Evolutionary conservation across 2,797 vertebrate genomes (phyloP).

Genomic region (Vespertilio murinus): DNA sequence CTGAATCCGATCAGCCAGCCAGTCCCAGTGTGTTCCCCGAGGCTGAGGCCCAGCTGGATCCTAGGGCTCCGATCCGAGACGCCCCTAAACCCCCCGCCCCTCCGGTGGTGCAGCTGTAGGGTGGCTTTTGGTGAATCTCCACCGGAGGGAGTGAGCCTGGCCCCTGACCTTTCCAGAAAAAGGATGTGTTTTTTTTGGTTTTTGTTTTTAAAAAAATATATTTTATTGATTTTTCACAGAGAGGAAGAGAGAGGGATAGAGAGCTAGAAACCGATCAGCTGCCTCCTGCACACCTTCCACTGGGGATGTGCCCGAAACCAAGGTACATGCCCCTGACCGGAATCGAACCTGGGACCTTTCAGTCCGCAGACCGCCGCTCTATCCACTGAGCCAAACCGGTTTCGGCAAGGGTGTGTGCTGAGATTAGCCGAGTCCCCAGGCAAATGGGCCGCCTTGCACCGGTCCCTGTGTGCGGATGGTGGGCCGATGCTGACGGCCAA

Average conservation of each 20-base stretch:
- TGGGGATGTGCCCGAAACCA: no score
- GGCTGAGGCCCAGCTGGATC: slow-evolving; percentile 2
- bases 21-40: not conserved
- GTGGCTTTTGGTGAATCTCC: not conserved
- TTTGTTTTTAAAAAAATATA: no score
- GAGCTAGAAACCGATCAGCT: no score
- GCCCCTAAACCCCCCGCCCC: not conserved
- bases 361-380: no score
- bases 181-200: not conserved
- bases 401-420: not conserved
- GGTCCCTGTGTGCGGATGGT: not conserved
- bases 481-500: no score
- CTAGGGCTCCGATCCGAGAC: fast-evolving
- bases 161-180: not conserved
- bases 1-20: not conserved
- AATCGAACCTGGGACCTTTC: no score
- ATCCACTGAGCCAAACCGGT: no score
- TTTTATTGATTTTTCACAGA: no score
- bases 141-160: not conserved
- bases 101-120: not conserved
- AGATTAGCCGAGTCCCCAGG: not conserved
- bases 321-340: no score
- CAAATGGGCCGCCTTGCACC: not conserved
- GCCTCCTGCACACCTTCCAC: no score
- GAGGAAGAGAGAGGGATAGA: no score